Percentiles rank a stretch among this genome's conserved stretches.
phyloP scores from a whole-genome alignment of 2,888 invertebrate genomes.

The Diplazon laetatorius region DNA sequence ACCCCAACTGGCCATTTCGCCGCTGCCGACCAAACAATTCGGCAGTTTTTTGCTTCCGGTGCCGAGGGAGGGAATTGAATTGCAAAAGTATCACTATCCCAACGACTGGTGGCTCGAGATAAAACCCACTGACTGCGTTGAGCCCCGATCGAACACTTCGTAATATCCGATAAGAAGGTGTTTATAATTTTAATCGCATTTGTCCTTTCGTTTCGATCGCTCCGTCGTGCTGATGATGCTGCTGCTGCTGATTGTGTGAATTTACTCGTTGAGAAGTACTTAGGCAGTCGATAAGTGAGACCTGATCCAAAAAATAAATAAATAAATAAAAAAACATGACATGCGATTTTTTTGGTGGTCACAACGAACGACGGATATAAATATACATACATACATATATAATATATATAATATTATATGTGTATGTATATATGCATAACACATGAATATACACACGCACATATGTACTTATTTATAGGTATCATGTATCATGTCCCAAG shows the following conservation, averaged over 20 bases:
- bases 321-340: background rate
- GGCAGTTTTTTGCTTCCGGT: slow-evolving; percentile 83
- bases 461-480: no score
- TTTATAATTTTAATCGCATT: slow-evolving; percentile 18
- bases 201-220: slow-evolving; percentile 26
- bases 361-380: slow-evolving; percentile 59
- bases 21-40: slow-evolving; percentile 83
- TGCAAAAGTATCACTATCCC: slow-evolving; percentile 85
- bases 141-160: slow-evolving; percentile 70
- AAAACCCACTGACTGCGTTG: slow-evolving; percentile 81
- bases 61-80: slow-evolving; percentile 84
- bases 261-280: slow-evolving; percentile 15
- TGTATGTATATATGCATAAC: no score
- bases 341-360: slow-evolving; percentile 6
- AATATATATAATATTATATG: slow-evolving; percentile 15
- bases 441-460: no score
- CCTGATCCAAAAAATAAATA: no score
- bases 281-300: slow-evolving; percentile 1
- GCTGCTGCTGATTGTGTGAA: slow-evolving; percentile 16
- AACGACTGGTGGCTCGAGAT: slow-evolving; percentile 85
- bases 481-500: no score
- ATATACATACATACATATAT: no score
- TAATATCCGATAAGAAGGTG: slow-evolving; percentile 61
- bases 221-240: slow-evolving; percentile 31
- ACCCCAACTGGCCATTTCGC: slow-evolving; percentile 82